A percentile compares a stretch with the other conserved stretches of the same genome.
Evolutionary conservation across 1,140 invertebrate species (phyloP).

Genomic region (Coboldia fuscipes): DNA sequence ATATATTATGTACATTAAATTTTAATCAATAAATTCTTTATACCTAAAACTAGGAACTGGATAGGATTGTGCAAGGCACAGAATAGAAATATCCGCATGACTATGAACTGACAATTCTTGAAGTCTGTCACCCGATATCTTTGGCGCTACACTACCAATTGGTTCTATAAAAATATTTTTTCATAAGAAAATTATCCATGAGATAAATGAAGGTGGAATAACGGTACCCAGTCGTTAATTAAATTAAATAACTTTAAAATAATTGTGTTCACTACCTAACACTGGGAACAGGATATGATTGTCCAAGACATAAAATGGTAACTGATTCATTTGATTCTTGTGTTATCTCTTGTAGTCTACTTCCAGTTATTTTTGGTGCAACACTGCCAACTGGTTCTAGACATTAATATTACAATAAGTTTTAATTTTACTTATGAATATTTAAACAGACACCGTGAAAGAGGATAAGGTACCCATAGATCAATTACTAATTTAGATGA

Average conservation of each 20-base stretch:
- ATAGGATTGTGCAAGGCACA: conserved; percentile 46
- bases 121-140: conserved; percentile 20
- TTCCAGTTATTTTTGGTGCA: conserved; percentile 35
- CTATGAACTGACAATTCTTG: conserved; percentile 22
- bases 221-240: neutral
- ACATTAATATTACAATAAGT: conserved; percentile 6
- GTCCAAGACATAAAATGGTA: conserved; percentile 32
- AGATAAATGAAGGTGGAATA: conserved; percentile 1
- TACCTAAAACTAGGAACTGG: conserved; percentile 50
- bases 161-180: conserved; percentile 10
- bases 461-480: neutral
- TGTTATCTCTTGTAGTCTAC: conserved; percentile 27
- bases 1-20: too few relatives aligned
- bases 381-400: conserved; percentile 46
- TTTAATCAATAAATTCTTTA: too few relatives aligned
- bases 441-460: neutral
- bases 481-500: too few relatives aligned
- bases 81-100: conserved; percentile 25
- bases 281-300: conserved; percentile 35
- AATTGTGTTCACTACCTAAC: conserved; percentile 26
- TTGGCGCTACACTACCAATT: conserved; percentile 14
- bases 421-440: neutral
- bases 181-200: neutral
- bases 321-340: conserved; percentile 18
- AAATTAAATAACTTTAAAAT: conserved; percentile 5